A percentile compares a stretch with the other conserved stretches of the same genome.
phyloP scores from a whole-genome alignment of 2,797 vertebrate genomes.

The Psittacula echo region DNA sequence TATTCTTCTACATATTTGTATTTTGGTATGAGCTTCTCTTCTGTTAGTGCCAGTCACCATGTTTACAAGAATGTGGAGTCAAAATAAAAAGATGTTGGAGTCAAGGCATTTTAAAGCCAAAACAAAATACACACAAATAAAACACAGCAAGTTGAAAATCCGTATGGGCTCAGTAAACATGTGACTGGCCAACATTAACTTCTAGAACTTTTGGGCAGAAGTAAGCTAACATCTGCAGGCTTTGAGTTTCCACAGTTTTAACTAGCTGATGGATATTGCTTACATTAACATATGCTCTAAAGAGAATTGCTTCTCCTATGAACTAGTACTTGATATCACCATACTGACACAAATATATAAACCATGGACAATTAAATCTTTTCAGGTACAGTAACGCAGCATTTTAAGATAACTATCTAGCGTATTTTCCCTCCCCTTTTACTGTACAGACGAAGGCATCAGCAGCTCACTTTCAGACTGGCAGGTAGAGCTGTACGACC shows the following conservation, averaged over 20 bases:
- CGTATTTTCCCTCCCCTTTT: not conserved
- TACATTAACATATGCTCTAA: not conserved
- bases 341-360: not conserved
- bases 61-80: not conserved
- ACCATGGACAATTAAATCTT: not conserved
- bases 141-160: not conserved
- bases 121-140: not conserved
- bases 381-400: not conserved
- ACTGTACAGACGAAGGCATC: not conserved
- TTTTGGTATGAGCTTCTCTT: not conserved
- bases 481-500: not conserved
- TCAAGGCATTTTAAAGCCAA: not conserved
- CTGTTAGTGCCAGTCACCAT: not conserved
- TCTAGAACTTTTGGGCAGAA: conserved; percentile 25
- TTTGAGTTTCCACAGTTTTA: not conserved
- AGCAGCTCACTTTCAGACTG: not conserved
- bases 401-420: not conserved
- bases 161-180: not conserved
- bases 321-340: not conserved
- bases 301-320: not conserved
- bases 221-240: conserved; percentile 5
- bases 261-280: not conserved
- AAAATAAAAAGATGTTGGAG: not conserved
- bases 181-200: not conserved
- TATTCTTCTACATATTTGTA: not conserved